phyloP scores from a whole-genome alignment of 1,140 invertebrate species.

The Cepaea nemoralis region DNA sequence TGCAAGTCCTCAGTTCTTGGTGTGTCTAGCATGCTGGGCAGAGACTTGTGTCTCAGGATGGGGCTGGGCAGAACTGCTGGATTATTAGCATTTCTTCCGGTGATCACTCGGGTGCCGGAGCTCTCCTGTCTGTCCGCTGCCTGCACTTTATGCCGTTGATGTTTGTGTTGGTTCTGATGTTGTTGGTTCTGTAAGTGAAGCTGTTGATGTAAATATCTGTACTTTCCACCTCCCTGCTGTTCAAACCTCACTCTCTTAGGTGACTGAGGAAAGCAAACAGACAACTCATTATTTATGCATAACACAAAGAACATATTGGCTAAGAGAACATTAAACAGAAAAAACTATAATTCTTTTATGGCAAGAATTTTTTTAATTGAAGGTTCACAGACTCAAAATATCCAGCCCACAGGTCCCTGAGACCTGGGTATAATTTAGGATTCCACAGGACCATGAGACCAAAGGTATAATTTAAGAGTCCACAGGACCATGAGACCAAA shows the following conservation, averaged over 20 bases:
- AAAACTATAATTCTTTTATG: no score
- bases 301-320: no score
- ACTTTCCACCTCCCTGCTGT: background rate
- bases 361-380: no score
- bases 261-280: background rate
- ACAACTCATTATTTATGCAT: no score
- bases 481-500: no score
- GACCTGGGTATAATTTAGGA: no score
- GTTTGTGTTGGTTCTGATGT: background rate
- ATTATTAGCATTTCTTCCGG: no score
- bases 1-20: background rate
- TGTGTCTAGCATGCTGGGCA: background rate
- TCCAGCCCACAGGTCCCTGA: no score
- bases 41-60: conserved; percentile 18
- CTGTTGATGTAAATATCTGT: background rate
- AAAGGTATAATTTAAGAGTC: no score
- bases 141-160: background rate
- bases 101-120: background rate
- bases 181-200: background rate
- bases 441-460: no score
- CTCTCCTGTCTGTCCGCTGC: background rate
- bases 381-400: no score
- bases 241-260: background rate
- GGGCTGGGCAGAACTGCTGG: background rate
- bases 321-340: no score